Evolutionary conservation across 2,888 invertebrate genomes (phyloP), one percentile per base, ranked within the genome.

Genomic region (Acanthosepion esculentum): DNA sequence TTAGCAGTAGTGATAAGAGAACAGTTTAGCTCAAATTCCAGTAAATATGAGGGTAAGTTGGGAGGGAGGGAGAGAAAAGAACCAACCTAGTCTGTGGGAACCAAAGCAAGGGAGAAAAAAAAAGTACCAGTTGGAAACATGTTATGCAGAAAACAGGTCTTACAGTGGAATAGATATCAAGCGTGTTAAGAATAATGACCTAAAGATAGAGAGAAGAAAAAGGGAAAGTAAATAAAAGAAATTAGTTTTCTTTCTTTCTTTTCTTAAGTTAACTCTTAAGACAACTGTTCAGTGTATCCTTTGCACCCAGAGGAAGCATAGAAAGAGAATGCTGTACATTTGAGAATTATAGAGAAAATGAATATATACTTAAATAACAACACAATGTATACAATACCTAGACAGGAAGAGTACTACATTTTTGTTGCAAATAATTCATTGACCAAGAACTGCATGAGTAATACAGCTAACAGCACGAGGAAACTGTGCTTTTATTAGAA

Each of bases 131-230:
- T 78, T 78, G n/a, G 78, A 78, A 78, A 78, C 78, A 78, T 78
- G 78, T 78, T 78, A 78, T 78, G 78, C 78, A 78, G 78, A 78
- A 78, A 78, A 78, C 78, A 78, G 78, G 78, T 78, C n/a, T 78
- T 78, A 50, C 53, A 94, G n/a, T 64, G 23, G 59, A 94, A 91
- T 23, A 93, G 91, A 94, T 33, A 94, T 48, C 48, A 12, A 94
- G 53, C 55, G n/a, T n/a, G n/a, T 78, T 78, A n/a, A 78, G n/a
- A 55, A 94, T 50, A 95, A 53, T 64, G 50, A 94, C 91, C 92
- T 91, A 48, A 55, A 12, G 78, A 78, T n/a, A 12, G n/a, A 78
- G 18, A 78, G 0, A 78, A 26, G 26, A 78, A 64, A 10, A 78
- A 29, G n/a, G 8, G 8, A n/a, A 6, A 23, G 64, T 64, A 64